phyloP scores from a whole-genome alignment of 2,797 vertebrate genomes.

The Rhinoraja longicauda region DNA sequence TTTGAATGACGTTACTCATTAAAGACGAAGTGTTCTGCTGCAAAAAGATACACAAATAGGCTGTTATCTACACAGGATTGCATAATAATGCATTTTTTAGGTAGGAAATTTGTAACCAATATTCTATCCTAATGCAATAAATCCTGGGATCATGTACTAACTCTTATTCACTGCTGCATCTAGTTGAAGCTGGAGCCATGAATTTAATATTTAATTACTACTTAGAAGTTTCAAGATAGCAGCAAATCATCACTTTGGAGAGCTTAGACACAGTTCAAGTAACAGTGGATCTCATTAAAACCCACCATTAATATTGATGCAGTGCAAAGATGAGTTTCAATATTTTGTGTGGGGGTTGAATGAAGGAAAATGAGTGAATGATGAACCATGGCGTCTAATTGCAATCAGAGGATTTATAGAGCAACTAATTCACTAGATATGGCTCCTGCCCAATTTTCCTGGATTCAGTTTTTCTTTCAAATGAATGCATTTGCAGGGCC shows the following conservation, averaged over 20 bases:
- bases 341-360: constrained; percentile 19
- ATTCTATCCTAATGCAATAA: neutral
- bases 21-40: neutral
- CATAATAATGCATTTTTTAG: neutral
- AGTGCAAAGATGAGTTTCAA: constrained; percentile 8
- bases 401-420: constrained; percentile 16
- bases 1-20: neutral
- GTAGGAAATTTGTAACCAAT: neutral
- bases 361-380: neutral
- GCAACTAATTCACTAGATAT: neutral
- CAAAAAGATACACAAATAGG: neutral
- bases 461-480: neutral
- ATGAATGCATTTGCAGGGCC: neutral
- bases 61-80: neutral
- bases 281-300: constrained; percentile 30
- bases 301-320: constrained; percentile 24
- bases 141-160: neutral
- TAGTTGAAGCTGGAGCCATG: neutral
- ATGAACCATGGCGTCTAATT: neutral
- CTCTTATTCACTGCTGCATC: constrained; percentile 18
- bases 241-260: constrained; percentile 26
- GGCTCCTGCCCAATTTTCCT: neutral
- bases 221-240: constrained; percentile 4
- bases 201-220: constrained; percentile 21
- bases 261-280: constrained; percentile 23